phyloP scores from a whole-genome alignment of 2,113 vertebrate species.

The Dasyurus viverrinus region DNA sequence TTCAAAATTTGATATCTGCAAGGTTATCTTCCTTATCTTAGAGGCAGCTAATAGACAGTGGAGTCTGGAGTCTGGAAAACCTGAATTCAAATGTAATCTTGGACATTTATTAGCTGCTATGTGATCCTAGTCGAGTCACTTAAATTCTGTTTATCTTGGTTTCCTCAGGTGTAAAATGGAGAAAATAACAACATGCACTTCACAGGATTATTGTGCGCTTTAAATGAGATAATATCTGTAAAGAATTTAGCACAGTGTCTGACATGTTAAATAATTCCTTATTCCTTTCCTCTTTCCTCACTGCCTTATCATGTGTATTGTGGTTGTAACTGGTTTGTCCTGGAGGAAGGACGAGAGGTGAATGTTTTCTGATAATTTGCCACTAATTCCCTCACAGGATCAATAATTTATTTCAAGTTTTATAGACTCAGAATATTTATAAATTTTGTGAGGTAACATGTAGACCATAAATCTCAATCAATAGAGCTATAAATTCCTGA shows the following conservation, averaged over 20 bases:
- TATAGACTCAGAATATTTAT: neutral
- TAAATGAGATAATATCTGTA: neutral
- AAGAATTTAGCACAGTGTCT: neutral
- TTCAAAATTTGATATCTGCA: too few relatives aligned
- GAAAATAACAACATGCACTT: too few relatives aligned
- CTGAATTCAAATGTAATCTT: too few relatives aligned
- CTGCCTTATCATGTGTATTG: neutral
- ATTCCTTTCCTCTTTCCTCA: neutral
- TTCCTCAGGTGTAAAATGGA: too few relatives aligned
- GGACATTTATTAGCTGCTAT: too few relatives aligned
- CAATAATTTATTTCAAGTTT: neutral
- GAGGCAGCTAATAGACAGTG: too few relatives aligned
- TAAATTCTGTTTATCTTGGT: too few relatives aligned
- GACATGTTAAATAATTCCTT: neutral
- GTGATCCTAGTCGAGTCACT: too few relatives aligned
- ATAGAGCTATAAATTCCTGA: neutral
- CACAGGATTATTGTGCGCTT: too few relatives aligned
- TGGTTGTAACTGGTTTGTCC: neutral
- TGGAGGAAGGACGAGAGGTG: neutral
- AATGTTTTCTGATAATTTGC: neutral
- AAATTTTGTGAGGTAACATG: neutral
- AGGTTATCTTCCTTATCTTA: too few relatives aligned
- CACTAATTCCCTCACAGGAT: neutral
- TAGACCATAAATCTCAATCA: neutral
- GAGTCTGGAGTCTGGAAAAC: too few relatives aligned